phyloP scores from a whole-genome alignment of 2,888 invertebrate genomes.

The Lepidonotus clava region DNA sequence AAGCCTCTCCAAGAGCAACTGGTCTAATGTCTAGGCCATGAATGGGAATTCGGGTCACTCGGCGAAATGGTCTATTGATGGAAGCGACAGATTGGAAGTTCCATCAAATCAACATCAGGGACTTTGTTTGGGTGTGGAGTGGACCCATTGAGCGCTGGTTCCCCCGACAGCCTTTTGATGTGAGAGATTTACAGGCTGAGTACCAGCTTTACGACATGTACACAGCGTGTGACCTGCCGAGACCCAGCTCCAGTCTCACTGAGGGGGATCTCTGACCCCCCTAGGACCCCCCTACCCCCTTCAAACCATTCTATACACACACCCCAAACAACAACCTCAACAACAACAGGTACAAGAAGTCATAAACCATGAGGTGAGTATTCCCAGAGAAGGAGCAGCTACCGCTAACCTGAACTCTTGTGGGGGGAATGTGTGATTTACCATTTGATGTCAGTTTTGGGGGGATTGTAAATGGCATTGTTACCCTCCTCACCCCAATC shows the following conservation, averaged over 20 bases:
- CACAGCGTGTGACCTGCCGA: background rate
- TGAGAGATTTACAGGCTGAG: background rate
- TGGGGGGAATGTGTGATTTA: no score
- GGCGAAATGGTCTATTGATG: background rate
- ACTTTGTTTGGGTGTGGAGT: background rate
- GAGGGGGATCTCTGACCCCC: no score
- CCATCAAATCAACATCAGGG: background rate
- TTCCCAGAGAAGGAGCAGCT: no score
- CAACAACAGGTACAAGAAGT: no score
- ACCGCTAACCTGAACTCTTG: no score
- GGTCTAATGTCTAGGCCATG: background rate
- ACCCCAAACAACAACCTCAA: background rate
- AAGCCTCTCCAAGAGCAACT: conserved; percentile 9
- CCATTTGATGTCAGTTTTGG: no score
- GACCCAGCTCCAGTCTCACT: no score
- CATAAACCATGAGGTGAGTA: no score
- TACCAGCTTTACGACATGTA: background rate
- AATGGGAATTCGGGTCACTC: background rate
- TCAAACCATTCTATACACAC: background rate
- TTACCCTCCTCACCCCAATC: no score
- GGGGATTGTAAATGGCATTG: no score
- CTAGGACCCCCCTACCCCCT: no score
- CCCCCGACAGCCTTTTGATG: background rate
- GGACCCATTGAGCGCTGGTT: no score
- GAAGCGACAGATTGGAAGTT: background rate